Evolutionary conservation across 1,140 invertebrate genomes (phyloP), one percentile per base, ranked within the genome.

Genomic region (Rhagoletis pomonella): DNA sequence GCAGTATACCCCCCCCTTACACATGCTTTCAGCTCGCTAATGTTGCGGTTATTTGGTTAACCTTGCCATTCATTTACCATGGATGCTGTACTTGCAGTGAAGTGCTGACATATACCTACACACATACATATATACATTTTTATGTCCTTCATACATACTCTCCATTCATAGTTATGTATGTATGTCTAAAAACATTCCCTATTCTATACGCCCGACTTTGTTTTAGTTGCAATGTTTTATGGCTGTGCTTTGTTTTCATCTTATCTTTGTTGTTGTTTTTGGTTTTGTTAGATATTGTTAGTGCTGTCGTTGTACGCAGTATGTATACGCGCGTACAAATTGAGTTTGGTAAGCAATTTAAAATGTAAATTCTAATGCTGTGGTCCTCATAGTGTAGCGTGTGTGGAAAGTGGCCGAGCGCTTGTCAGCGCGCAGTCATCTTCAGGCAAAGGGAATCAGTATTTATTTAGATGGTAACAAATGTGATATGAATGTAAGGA

Each of bases 21-120:
- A 6, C 5, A 73, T 10, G 39, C 67, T 73, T 73, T 73, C 39
- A 73, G 42, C 67, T 44, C 67, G 67, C 67, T 73, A 73, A 73
- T 73, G 39, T 73, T 73, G 67, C 67, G 67, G 67, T 73, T 73
- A 73, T 73, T 73, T 47, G 67, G 67, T 73, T 73, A 73, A 73
- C 67, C 67, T 73, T 73, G 67, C 67, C 67, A 73, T 73, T 73
- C 42, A 73, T 47, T 73, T 73, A 44, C 67, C 39, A 73, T 73
- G 39, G 67, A 73, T 73, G 39, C 39, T 73, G 67, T 42, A 73
- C 44, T 73, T 73, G 67, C 42, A 14, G 14, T 14, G 1, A 17
- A 12, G 67, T 55, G 50, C 50, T 55, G n/a, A 62, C 60, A 14
- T 47, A 50, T 9, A 69, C 67, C 14, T 42, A 4, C 17, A 62